Evolutionary conservation across 2,797 vertebrate genomes (phyloP), one percentile per base, ranked within the genome.

Genomic region (Luscinia megarhynchos): DNA sequence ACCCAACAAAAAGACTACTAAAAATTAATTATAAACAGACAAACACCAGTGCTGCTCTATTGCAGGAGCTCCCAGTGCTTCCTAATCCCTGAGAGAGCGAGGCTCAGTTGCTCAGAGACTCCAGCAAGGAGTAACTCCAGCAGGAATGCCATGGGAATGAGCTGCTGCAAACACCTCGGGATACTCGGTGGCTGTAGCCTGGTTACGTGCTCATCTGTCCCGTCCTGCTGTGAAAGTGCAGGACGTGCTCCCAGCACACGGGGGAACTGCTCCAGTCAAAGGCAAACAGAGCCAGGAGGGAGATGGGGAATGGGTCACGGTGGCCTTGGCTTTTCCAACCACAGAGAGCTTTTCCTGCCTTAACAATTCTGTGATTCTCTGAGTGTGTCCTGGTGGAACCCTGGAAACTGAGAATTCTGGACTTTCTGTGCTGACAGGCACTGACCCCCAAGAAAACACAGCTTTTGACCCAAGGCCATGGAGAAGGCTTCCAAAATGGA

Each of bases 91-190:
- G 23, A 4, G 3, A 14, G 32, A 10, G 74, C 0, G 12, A n/a
- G 0, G 16, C 43, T 66, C 57, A 15, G 84, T 84, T 70, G 87
- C 66, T 23, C 66, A 0, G 51, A 84, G 89, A 48, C 18, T 78
- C 70, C 74, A 75, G 73, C 57, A 27, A 67, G 77, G 30, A 76
- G 34, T 0, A 62, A 23, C 36, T 91, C 58, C 75, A 61, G 73
- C 48, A 78, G 79, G 59, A 89, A 92, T 46, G 63, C n/a, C 82
- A 66, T 84, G 94, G 81, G 93, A 94, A 96, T 69, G 15, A 80
- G 61, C 61, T 38, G 50, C 54, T 17, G 22, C 89, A 93, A 95
- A 89, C 67, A 80, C 24, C 85, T 24, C 0, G 5, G 77, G 83
- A 93, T 80, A 55, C 29, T 50, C 84, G 18, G 70, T 40, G 57